phyloP scores from a whole-genome alignment of 1,140 invertebrate species.

The Heterodera schachtii region DNA sequence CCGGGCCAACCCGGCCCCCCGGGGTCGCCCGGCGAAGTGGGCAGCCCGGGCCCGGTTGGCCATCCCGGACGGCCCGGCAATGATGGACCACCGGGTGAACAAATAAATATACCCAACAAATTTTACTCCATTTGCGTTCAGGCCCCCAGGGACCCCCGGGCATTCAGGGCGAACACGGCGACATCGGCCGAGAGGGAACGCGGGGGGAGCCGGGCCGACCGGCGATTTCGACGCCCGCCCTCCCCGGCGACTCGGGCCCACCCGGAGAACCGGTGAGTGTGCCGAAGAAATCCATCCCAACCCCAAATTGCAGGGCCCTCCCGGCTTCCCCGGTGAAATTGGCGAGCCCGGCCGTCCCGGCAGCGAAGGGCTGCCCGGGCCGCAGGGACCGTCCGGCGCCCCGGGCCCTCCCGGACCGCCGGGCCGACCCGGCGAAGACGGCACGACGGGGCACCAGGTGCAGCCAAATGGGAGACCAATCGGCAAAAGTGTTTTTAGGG shows the following conservation, averaged over 20 bases:
- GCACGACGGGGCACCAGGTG: conserved; percentile 48
- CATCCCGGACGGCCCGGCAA: conserved; percentile 56
- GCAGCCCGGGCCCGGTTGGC: conserved; percentile 46
- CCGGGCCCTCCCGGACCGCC: conserved; percentile 53
- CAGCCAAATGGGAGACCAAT: neutral
- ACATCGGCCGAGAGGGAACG: conserved; percentile 57
- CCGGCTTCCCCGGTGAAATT: conserved; percentile 54
- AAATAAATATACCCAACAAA: neutral
- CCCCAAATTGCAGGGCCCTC: conserved; percentile 47
- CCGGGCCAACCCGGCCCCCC: conserved; percentile 48
- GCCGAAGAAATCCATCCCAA: neutral
- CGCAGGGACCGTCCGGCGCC: conserved; percentile 32
- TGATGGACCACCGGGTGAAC: conserved; percentile 57
- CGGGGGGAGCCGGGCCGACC: conserved; percentile 64
- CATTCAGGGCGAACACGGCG: conserved; percentile 53
- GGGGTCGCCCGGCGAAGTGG: conserved; percentile 52
- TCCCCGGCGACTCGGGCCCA: conserved; percentile 62
- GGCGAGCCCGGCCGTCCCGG: conserved; percentile 54
- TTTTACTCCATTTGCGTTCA: conserved; percentile 12
- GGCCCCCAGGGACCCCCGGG: conserved; percentile 58
- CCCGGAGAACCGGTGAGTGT: conserved; percentile 47
- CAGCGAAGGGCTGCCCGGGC: conserved; percentile 47
- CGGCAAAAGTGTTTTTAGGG: conserved; percentile 6
- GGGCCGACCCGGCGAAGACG: conserved; percentile 51
- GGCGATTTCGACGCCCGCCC: conserved; percentile 62